A percentile compares a stretch with the other conserved stretches of the same genome.
Evolutionary conservation across 2,113 vertebrate genomes (phyloP).

Genomic region (Hypomesus transpacificus): DNA sequence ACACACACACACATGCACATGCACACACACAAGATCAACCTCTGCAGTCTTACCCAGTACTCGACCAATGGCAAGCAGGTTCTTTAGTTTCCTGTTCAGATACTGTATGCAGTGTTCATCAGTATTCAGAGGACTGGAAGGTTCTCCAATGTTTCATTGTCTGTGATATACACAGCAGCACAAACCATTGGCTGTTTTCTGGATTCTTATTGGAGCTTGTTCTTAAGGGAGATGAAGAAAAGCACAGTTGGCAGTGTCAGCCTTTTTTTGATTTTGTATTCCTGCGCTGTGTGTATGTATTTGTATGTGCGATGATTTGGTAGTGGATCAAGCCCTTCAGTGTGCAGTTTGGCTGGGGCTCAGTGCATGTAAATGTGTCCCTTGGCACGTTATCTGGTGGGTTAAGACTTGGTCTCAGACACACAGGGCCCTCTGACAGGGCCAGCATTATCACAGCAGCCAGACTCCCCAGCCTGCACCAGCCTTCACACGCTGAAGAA

Average conservation of each 20-base stretch:
- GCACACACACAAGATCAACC: background rate
- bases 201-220: background rate
- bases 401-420: constrained; percentile 60
- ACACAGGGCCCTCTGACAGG: constrained; percentile 40
- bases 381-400: constrained; percentile 57
- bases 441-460: constrained; percentile 65
- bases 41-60: background rate
- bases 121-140: too few species aligned
- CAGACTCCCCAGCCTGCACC: constrained; percentile 59
- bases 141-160: too few species aligned
- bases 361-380: constrained; percentile 52
- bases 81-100: too few species aligned
- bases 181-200: too few species aligned
- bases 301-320: constrained; percentile 27
- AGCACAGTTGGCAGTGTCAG: constrained; percentile 28
- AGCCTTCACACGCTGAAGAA: constrained; percentile 52
- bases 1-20: constrained; percentile 30
- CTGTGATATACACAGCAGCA: too few species aligned
- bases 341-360: constrained; percentile 48
- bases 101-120: too few species aligned
- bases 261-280: constrained; percentile 20
- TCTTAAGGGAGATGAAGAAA: constrained; percentile 25
- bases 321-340: constrained; percentile 58
- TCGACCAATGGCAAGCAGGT: background rate
- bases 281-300: background rate